Evolutionary conservation across 2,113 vertebrate genomes (phyloP), one percentile per base, ranked within the genome.

Genomic region (Corvus moneduloides): DNA sequence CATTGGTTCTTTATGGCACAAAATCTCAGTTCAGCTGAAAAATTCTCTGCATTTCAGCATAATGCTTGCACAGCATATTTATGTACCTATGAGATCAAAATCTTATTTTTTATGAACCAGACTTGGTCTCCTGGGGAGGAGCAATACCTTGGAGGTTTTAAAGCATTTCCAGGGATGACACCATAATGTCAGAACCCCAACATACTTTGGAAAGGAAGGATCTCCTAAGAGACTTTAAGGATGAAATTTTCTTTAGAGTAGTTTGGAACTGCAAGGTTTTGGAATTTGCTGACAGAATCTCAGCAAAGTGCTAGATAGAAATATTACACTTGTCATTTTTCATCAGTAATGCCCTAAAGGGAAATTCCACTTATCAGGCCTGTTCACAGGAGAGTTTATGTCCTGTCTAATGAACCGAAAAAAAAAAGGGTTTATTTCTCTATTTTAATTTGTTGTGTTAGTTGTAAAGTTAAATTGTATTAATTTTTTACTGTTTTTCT

Each of bases 391-490:
- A 92, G 69, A 69, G 39, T 84, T 93, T 89, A 62, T 76, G 54
- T 51, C 64, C 78, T 84, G n/a, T 54, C 75, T 92, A 96, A 95
- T 75, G 69, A 93, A 86, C 32, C 0, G n/a, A 11, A 71, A 72
- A 72, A 78, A 90, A 55, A 54, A 58, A 6, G 3, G 16, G 28
- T 59, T 89, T 71, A 10, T 91, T 73, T 84, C 58, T 84, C 30
- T 67, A 62, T 93, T 94, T 96, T 89, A 87, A 93, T 94, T 93
- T 69, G 46, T 81, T 87, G 27, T 52, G 23, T 81, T 91, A 82
- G n/a, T n/a, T 89, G 55, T 74, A 78, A 92, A 92, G 37, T 94
- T 96, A 84, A 92, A 96, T 93, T 91, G 26, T 61, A 89, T 93
- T 96, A 96, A 95, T 86, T 82, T 63, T 91, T 90, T 92, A 69